These are phyloP conservation scores for Microcebus lehilahytsara DNA, from an alignment of 2,113 vertebrate genomes.

Conservation along the genomic window DNA sequence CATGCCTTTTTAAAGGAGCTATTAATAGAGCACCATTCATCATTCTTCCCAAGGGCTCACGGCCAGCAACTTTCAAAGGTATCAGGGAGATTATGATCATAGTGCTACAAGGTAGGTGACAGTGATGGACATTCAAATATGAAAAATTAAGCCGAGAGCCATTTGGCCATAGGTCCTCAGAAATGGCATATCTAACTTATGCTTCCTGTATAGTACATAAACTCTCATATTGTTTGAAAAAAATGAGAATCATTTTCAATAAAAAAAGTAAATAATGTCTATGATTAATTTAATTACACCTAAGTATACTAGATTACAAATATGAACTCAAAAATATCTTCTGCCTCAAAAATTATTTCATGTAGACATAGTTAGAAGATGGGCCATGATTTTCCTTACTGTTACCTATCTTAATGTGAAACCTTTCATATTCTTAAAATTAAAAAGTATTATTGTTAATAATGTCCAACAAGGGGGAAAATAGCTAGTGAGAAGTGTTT, in stretches of 20 bases:
- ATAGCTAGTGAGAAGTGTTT: neutral
- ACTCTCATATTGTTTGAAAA: neutral
- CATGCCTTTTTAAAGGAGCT: neutral
- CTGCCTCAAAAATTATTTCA: neutral
- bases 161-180: neutral
- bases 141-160: neutral
- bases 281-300: neutral
- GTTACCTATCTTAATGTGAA: neutral
- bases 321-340: neutral
- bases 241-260: neutral
- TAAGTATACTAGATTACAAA: neutral
- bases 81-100: neutral
- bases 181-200: neutral
- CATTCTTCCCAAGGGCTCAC: neutral
- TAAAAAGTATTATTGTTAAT: slow-evolving; percentile 26
- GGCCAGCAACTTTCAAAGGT: neutral
- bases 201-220: neutral
- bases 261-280: neutral
- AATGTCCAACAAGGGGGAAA: slow-evolving; percentile 12
- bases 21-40: neutral
- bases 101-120: neutral
- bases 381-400: neutral
- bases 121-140: neutral
- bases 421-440: neutral
- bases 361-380: neutral